Percentiles rank a stretch among this genome's conserved stretches.
These are phyloP conservation scores for Trichogramma pretiosum DNA, from an alignment of 1,140 invertebrate species.

Conservation along the genomic window DNA sequence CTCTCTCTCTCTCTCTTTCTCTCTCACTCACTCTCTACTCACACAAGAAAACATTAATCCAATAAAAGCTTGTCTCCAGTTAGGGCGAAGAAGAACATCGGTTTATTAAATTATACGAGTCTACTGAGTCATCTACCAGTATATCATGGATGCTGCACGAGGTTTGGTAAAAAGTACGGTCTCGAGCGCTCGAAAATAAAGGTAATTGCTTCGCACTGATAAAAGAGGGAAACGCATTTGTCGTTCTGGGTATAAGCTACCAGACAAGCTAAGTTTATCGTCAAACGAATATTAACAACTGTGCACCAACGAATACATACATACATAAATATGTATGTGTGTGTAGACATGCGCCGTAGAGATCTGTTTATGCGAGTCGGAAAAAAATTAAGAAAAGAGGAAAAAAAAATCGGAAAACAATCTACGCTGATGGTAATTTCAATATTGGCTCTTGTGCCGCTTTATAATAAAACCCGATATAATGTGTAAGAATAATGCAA, in stretches of 20 bases:
- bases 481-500: too few relatives aligned
- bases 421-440: too few relatives aligned
- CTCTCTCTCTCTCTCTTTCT: background rate
- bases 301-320: too few relatives aligned
- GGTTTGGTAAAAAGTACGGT: background rate
- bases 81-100: conserved; percentile 1
- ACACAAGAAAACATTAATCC: conserved; percentile 4
- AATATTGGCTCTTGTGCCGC: too few relatives aligned
- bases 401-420: background rate
- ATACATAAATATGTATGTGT: too few relatives aligned
- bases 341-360: too few relatives aligned
- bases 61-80: too few relatives aligned
- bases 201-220: background rate
- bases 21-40: background rate
- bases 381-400: background rate
- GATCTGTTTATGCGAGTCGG: too few relatives aligned
- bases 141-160: background rate
- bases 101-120: conserved; percentile 9
- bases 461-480: too few relatives aligned
- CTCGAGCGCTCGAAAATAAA: background rate
- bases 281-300: background rate
- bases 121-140: background rate
- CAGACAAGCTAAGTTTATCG: background rate
- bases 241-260: too few relatives aligned
- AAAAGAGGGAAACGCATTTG: background rate